These are phyloP conservation scores for Metallyticus violacea DNA, from an alignment of 2,888 invertebrate genomes.

Conservation along the genomic window DNA sequence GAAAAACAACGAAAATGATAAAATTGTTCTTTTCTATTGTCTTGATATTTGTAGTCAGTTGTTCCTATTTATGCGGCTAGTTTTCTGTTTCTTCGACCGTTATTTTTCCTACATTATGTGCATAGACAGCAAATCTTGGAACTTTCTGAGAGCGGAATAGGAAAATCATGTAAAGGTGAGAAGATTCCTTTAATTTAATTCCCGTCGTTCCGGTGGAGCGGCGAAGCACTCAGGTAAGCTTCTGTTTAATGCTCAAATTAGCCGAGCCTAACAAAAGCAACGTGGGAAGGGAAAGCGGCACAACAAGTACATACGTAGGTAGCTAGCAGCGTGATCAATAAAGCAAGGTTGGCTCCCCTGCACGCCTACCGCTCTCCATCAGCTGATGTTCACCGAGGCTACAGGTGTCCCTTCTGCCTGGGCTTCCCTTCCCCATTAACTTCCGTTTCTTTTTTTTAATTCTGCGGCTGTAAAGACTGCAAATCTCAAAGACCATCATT, in stretches of 20 bases:
- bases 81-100: neutral
- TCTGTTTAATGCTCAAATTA: neutral
- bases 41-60: too few species aligned
- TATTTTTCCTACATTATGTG: neutral
- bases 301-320: too few species aligned
- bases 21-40: too few species aligned
- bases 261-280: neutral
- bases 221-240: neutral
- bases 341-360: neutral
- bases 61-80: too few species aligned
- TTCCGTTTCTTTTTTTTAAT: neutral
- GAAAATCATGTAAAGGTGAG: neutral
- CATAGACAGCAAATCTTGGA: neutral
- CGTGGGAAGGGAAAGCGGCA: neutral
- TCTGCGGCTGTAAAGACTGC: neutral
- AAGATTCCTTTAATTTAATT: neutral
- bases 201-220: too few species aligned
- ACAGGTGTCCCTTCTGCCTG: neutral
- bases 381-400: neutral
- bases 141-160: neutral
- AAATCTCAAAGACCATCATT: neutral
- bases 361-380: neutral
- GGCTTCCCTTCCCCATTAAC: too few species aligned
- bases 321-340: neutral
- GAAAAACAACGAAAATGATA: too few species aligned